Conservation (phyloP, 2,888 invertebrate species). For the Lumbricus terrestris region DNA sequence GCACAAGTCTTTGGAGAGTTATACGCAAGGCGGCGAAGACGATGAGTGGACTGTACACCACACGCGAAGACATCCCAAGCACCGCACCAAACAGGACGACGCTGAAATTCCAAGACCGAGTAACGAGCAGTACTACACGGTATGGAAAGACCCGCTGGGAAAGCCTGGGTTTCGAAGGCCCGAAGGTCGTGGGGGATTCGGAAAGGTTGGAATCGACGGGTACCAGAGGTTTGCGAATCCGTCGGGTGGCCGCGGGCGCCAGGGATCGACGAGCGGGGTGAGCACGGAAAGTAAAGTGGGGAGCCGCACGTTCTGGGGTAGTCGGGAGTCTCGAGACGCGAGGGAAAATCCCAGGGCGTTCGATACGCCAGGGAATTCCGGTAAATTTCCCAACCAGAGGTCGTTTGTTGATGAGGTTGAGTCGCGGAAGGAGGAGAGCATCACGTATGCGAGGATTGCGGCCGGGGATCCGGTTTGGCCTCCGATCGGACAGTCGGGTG, state of each 20-base stretch:
- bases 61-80: neutral
- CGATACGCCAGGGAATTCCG: neutral
- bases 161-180: neutral
- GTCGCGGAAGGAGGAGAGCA: neutral
- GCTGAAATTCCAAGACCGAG: neutral
- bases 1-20: no score
- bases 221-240: neutral
- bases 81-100: neutral
- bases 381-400: neutral
- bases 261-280: neutral
- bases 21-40: no score
- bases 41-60: neutral
- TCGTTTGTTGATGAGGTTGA: neutral
- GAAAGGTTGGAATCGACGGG: neutral
- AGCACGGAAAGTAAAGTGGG: neutral
- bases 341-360: neutral
- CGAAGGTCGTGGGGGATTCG: neutral
- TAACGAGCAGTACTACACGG: neutral
- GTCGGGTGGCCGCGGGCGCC: neutral
- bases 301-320: neutral
- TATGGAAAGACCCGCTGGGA: neutral
- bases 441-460: neutral
- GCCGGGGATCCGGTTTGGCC: neutral
- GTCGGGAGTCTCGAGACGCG: no score
- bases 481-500: no score